phyloP scores from a whole-genome alignment of 2,888 invertebrate species.

The Watsonalla binaria region DNA sequence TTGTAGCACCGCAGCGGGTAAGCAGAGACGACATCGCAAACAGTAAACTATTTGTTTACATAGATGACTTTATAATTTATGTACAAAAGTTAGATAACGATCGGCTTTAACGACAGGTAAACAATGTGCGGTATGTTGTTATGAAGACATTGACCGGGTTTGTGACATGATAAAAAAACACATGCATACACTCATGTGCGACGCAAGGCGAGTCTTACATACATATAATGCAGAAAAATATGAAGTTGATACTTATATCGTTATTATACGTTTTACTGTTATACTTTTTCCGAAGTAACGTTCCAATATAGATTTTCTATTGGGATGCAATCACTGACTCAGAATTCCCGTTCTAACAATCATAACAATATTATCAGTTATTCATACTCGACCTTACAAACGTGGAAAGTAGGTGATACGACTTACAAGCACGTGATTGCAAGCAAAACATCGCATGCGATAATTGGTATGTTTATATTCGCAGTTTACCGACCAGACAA shows the following conservation, averaged over 20 bases:
- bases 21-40: conserved; percentile 16
- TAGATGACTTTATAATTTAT: conserved; percentile 10
- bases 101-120: not conserved
- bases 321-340: no score
- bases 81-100: no score
- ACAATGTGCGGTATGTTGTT: not conserved
- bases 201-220: no score
- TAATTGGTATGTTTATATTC: not conserved
- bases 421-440: not conserved
- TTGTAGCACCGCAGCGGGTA: conserved; percentile 16
- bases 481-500: not conserved
- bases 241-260: no score
- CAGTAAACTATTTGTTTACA: conserved; percentile 20
- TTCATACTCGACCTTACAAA: not conserved
- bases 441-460: not conserved
- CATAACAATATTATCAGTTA: not conserved
- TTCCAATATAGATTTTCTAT: no score
- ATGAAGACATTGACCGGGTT: no score
- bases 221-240: no score
- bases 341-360: not conserved
- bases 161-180: no score
- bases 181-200: no score
- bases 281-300: no score
- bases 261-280: no score
- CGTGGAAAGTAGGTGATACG: not conserved